Evolutionary conservation across 1,140 invertebrate genomes (phyloP), one percentile per base, ranked within the genome.

Genomic region (Rhopalosiphum maidis): DNA sequence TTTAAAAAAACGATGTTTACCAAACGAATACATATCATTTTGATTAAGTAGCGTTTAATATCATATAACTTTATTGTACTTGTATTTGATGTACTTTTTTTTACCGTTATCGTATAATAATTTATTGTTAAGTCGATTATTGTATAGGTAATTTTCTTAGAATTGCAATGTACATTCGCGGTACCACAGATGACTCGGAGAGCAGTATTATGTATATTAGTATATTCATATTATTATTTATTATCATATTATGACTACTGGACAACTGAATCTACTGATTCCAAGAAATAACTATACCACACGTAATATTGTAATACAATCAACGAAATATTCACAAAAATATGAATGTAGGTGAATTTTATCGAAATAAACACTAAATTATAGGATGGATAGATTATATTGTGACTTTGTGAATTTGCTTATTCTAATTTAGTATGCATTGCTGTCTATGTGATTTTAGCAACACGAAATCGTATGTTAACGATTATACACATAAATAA

Each of bases 1-100:
- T 41, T 43, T 9, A 86, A 86, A 86, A 86, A 86, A 87, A 46
- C 11, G 48, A 87, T 46, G 85, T 87, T 21, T 46, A 87, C 85
- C 4, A n/a, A 87, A 87, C 85, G 11, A 87, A 46, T 46, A 46
- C 43, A 87, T 87, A 87, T 87, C 85, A 87, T 46, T 48, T 87
- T 83, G 30, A 83, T 37, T 37, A 83, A 18, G 77, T 83, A 83
- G n/a, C 35, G 21, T 37, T 46, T 87, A 87, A 25, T 87, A 43
- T 85, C 43, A 23, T 83, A 23, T 25, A 48, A 87, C 43, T 46
- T 85, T 15, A 85, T 85, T 85, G 23, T 85, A 85, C 3, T 85
- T 41, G 43, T 46, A 87, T 87, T 46, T 87, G 23, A 30, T 87
- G 25, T 87, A 25, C 25, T 37, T 85, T 85, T 83, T 85, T 85